Base-by-base conservation (phyloP, 2,888 invertebrate genomes). In the Tillus elongatus region DNA sequence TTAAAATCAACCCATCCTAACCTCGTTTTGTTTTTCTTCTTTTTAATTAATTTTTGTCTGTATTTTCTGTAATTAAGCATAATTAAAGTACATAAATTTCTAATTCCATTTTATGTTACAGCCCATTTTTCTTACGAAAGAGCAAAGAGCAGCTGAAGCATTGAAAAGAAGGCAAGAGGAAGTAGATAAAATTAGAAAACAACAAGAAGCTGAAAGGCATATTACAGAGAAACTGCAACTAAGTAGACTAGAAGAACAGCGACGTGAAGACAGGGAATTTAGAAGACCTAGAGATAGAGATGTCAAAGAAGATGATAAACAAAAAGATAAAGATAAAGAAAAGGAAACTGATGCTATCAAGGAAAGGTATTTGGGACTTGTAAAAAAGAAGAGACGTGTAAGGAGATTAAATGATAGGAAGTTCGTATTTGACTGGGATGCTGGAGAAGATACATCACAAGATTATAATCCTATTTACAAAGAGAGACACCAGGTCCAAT, bases 391-490 rank as follows among this genome's bases (percentile, higher is more conserved):
- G 58, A 76, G 95, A 9, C 72, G 96, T 39, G 90, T 95, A 1
- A 72, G 98, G 11, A 73, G 97, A 43, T 69, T 98, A 28, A 98
- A 98, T 67, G 98, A 99, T 61, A 74, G 97, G 10, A 99, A 99
- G 68, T 99, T 99, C 71, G 97, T 99, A 0, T 99, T 99, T 66
- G 98, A 99, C 67, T 99, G 98, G 98, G 98, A 99, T 69, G 95
- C 93, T 1, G 86, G 89, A 0, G 98, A 99, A 66, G 98, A 99
- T 58, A 99, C 98, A 0, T 92, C 95, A 2, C 82, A 85, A 43
- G 98, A 99, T 70, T 99, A 98, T 59, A 98, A 98, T 65, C 79
- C 82, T 41, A 70, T 99, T 13, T 99, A 98, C 59, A 97, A 96
- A 64, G 92, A 96, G 52, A 75, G 88, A 33, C 97, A 98, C 68